Conservation (phyloP, 2,113 vertebrate genomes). For the Osmerus eperlanus region DNA sequence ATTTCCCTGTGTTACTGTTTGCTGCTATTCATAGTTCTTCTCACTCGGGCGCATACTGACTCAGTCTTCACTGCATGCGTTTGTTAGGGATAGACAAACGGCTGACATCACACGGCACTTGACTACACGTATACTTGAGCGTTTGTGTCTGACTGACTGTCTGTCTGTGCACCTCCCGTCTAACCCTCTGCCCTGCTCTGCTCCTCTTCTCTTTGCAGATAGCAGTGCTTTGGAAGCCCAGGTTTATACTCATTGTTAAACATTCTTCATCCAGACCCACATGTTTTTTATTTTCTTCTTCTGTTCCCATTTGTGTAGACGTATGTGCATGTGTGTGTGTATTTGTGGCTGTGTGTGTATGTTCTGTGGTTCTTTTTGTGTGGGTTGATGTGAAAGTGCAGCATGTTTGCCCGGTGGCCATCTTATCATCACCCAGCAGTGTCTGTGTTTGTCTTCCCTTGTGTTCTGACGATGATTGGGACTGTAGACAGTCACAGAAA, state of each 20-base stretch:
- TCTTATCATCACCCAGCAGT: conserved; percentile 20
- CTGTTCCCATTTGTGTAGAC: conserved; percentile 63
- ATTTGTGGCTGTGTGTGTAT: conserved; percentile 4
- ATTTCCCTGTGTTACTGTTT: conserved; percentile 12
- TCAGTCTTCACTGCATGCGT: conserved; percentile 39
- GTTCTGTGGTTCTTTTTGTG: conserved; percentile 16
- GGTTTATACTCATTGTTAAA: conserved; percentile 80
- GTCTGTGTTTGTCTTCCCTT: neutral
- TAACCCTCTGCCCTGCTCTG: conserved; percentile 77
- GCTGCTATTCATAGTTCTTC: conserved; percentile 23
- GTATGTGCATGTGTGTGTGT: conserved; percentile 21
- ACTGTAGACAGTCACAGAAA: conserved; percentile 46
- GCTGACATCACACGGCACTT: neutral
- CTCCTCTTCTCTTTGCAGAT: conserved; percentile 89
- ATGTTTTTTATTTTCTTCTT: conserved; percentile 73
- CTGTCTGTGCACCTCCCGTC: conserved; percentile 41
- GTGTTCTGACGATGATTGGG: conserved; percentile 60
- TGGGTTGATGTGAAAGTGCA: conserved; percentile 44
- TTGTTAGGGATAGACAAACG: conserved; percentile 38
- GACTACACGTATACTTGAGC: neutral
- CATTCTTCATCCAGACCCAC: conserved; percentile 53
- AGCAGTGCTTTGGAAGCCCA: conserved; percentile 93
- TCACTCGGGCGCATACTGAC: conserved; percentile 27
- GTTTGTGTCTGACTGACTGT: neutral
- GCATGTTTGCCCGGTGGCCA: conserved; percentile 72